These are phyloP conservation scores for Syrphus vitripennis DNA, from an alignment of 2,888 invertebrate genomes.

Conservation along the genomic window DNA sequence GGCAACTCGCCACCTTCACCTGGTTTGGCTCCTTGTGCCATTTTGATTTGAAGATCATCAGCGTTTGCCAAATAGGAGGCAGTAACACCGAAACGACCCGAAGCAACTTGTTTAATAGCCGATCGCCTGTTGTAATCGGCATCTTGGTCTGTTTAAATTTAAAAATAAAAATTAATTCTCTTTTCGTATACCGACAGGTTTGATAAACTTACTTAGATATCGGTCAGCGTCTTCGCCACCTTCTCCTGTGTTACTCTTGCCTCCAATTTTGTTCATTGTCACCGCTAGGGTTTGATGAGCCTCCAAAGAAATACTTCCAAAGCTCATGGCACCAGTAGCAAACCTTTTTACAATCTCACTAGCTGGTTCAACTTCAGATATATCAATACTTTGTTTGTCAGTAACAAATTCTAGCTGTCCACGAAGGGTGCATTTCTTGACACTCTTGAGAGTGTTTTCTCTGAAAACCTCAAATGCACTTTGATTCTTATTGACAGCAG, in stretches of 20 bases:
- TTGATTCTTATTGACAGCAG: slow-evolving; percentile 89
- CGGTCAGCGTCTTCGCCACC: slow-evolving; percentile 93
- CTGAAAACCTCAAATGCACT: slow-evolving; percentile 93
- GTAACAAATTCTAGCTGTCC: slow-evolving; percentile 95
- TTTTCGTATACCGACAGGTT: not conserved
- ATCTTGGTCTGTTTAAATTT: slow-evolving; percentile 84
- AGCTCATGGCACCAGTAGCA: slow-evolving; percentile 94
- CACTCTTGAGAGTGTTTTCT: slow-evolving; percentile 92
- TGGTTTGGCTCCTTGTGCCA: slow-evolving; percentile 99
- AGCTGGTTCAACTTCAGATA: slow-evolving; percentile 96
- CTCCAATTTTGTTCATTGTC: slow-evolving; percentile 98
- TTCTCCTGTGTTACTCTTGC: slow-evolving; percentile 99
- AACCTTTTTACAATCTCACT: slow-evolving; percentile 95
- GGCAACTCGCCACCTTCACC: slow-evolving; percentile 99
- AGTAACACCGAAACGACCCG: slow-evolving; percentile 98
- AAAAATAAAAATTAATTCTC: not conserved
- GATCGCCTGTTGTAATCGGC: slow-evolving; percentile 92
- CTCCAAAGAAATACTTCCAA: slow-evolving; percentile 97
- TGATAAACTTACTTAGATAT: slow-evolving; percentile 83
- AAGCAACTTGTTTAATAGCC: slow-evolving; percentile 99
- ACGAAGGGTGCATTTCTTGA: slow-evolving; percentile 92
- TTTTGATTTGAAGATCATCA: slow-evolving; percentile 99
- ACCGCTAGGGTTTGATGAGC: slow-evolving; percentile 97
- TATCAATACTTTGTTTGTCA: slow-evolving; percentile 89
- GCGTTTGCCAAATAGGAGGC: slow-evolving; percentile 98